A percentile compares a stretch with the other conserved stretches of the same genome.
phyloP scores from a whole-genome alignment of 2,113 vertebrate genomes.

The Strigops habroptila region DNA sequence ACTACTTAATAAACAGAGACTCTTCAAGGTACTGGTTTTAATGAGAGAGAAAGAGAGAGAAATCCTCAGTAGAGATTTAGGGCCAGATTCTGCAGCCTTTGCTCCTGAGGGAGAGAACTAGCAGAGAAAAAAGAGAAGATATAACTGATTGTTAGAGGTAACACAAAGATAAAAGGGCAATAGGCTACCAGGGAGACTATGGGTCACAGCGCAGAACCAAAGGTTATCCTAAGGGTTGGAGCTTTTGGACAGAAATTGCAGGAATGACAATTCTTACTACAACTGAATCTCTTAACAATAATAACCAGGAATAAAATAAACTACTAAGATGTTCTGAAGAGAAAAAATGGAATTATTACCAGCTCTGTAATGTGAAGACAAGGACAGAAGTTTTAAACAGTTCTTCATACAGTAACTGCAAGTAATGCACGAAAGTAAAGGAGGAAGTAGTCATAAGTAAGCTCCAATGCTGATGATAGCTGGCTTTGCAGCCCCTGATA shows the following conservation, averaged over 20 bases:
- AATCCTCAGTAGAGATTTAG: background rate
- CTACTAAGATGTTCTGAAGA: background rate
- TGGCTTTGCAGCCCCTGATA: background rate
- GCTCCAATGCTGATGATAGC: background rate
- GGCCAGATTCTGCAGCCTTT: background rate
- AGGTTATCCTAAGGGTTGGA: background rate
- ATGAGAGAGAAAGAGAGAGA: background rate
- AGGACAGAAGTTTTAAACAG: background rate
- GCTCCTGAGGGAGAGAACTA: background rate
- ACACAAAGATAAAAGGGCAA: background rate
- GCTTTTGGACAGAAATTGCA: background rate
- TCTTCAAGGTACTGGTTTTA: background rate
- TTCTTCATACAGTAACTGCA: background rate
- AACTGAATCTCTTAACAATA: background rate
- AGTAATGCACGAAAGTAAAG: background rate
- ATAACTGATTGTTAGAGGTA: background rate
- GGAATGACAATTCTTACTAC: background rate
- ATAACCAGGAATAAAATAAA: background rate
- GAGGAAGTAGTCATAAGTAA: background rate
- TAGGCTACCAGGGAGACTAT: background rate
- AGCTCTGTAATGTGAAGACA: background rate
- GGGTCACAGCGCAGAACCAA: background rate
- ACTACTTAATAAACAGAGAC: background rate
- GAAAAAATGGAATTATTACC: background rate
- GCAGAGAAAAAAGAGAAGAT: background rate